Percentiles rank a stretch among this genome's conserved stretches.
Evolutionary conservation across 2,888 invertebrate genomes (phyloP).

Genomic region (Drosophila quinaria): DNA sequence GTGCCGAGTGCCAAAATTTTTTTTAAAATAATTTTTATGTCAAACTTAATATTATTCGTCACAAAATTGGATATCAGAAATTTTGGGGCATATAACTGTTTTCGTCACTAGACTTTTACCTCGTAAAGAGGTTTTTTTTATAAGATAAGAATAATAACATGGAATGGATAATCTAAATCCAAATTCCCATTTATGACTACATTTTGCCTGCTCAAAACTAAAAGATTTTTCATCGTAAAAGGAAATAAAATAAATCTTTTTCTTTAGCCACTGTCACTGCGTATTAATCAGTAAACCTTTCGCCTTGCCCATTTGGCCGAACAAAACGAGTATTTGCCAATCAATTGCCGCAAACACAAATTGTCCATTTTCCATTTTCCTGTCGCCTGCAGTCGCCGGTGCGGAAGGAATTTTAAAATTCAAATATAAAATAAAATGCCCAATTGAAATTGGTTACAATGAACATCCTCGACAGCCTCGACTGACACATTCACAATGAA

Average conservation of each 20-base stretch:
- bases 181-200: not conserved
- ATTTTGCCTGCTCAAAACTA: not conserved
- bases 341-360: constrained; percentile 85
- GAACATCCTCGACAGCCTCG: constrained; percentile 55
- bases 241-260: constrained; percentile 18
- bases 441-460: constrained; percentile 84
- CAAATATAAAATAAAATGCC: constrained; percentile 84
- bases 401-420: constrained; percentile 84
- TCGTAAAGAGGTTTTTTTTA: too few relatives aligned
- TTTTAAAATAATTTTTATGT: too few relatives aligned
- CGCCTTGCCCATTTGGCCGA: constrained; percentile 57
- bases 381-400: constrained; percentile 77
- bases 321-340: constrained; percentile 82
- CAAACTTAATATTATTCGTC: too few relatives aligned
- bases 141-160: not conserved
- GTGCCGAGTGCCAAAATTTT: too few relatives aligned
- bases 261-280: constrained; percentile 63
- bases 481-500: constrained; percentile 56
- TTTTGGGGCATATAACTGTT: too few relatives aligned
- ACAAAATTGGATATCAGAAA: too few relatives aligned
- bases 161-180: not conserved
- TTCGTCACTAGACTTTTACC: too few relatives aligned
- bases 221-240: not conserved
- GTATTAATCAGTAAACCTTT: constrained; percentile 81
- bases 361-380: constrained; percentile 85